These are phyloP conservation scores for Hypomecis atomaria DNA, from an alignment of 2,888 invertebrate species.

Conservation along the genomic window DNA sequence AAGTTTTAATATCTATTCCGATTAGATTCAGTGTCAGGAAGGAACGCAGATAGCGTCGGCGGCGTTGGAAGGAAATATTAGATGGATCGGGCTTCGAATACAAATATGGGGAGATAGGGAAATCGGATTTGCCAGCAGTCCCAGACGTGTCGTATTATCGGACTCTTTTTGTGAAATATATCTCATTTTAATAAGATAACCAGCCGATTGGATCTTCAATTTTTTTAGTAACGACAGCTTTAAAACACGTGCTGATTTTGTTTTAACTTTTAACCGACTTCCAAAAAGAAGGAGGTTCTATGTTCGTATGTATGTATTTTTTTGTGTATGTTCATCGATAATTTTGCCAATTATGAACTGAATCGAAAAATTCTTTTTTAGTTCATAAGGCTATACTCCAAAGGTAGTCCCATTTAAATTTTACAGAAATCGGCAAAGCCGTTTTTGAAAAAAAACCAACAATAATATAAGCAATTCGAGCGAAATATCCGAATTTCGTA, in stretches of 20 bases:
- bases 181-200: slow-evolving; percentile 72
- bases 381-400: too few relatives aligned
- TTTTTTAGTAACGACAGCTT: background rate
- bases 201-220: slow-evolving; percentile 39
- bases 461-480: too few relatives aligned
- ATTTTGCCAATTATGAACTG: too few relatives aligned
- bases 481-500: too few relatives aligned
- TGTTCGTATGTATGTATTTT: too few relatives aligned
- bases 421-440: too few relatives aligned
- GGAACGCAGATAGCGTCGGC: slow-evolving; percentile 79
- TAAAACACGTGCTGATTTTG: too few relatives aligned
- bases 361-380: too few relatives aligned
- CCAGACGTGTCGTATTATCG: slow-evolving; percentile 81
- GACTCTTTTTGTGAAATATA: slow-evolving; percentile 75
- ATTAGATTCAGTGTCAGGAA: slow-evolving; percentile 85
- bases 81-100: slow-evolving; percentile 82
- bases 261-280: background rate
- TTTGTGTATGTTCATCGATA: too few relatives aligned
- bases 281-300: too few relatives aligned
- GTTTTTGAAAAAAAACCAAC: too few relatives aligned
- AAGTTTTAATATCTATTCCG: slow-evolving; percentile 85
- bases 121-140: slow-evolving; percentile 80
- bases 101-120: slow-evolving; percentile 83
- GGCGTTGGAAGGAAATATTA: slow-evolving; percentile 83
- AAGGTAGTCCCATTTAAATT: too few relatives aligned